A percentile compares a stretch with the other conserved stretches of the same genome.
phyloP scores from a whole-genome alignment of 2,797 vertebrate species.

The Chromis chromis region DNA sequence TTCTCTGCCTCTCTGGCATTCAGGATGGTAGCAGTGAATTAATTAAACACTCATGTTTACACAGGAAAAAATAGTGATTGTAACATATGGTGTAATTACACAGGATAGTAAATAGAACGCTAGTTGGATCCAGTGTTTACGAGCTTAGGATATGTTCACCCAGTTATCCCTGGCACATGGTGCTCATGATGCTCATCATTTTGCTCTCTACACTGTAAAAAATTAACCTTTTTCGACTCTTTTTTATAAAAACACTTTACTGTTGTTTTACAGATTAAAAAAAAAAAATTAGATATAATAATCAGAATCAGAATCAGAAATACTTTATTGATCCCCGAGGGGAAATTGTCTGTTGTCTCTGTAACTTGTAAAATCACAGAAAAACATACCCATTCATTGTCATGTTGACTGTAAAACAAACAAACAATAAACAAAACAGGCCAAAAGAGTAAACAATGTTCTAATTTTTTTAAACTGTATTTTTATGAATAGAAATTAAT shows the following conservation, averaged over 20 bases:
- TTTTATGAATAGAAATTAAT: too few species aligned
- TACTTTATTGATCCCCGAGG: too few species aligned
- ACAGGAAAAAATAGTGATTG: constrained; percentile 10
- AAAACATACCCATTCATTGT: too few species aligned
- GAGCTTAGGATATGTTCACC: neutral
- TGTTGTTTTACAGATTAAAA: neutral
- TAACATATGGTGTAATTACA: constrained; percentile 51
- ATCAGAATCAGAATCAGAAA: too few species aligned
- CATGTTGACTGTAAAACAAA: too few species aligned
- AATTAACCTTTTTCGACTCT: too few species aligned
- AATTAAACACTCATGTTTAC: constrained; percentile 42
- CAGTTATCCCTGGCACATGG: neutral
- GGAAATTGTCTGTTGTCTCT: too few species aligned
- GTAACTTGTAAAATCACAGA: neutral
- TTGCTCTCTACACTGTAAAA: neutral
- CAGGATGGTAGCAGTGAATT: constrained; percentile 21
- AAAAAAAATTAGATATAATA: too few species aligned
- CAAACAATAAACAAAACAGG: too few species aligned
- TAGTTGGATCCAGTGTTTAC: constrained; percentile 3
- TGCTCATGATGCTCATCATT: neutral
- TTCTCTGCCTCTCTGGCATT: constrained; percentile 19
- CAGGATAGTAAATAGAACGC: constrained; percentile 43
- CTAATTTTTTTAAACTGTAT: too few species aligned
- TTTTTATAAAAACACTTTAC: too few species aligned
- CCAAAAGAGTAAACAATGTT: too few species aligned